A percentile compares a stretch with the other conserved stretches of the same genome.
Conservation (phyloP, 2,797 vertebrate species). For the Malacoraja senta region DNA sequence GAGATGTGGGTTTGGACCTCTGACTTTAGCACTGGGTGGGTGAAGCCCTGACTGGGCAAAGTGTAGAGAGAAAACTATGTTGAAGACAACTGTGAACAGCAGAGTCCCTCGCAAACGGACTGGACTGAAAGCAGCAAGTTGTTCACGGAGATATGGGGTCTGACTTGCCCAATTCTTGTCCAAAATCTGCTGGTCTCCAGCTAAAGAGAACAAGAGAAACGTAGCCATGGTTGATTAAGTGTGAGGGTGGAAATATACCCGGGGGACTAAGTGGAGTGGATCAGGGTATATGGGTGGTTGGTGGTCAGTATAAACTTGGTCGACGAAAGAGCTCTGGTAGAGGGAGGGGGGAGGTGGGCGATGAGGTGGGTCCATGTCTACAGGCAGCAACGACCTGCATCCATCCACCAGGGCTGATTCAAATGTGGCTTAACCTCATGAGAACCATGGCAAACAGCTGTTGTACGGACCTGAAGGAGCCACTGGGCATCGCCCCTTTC, state of each 20-base stretch:
- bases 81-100: neutral
- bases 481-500: too few relatives aligned
- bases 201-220: neutral
- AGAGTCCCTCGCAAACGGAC: neutral
- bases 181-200: neutral
- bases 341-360: neutral
- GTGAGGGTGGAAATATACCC: too few relatives aligned
- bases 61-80: neutral
- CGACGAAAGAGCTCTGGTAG: neutral
- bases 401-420: too few relatives aligned
- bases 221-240: neutral
- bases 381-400: too few relatives aligned
- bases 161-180: neutral
- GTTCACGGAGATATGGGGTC: neutral
- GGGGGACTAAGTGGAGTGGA: too few relatives aligned
- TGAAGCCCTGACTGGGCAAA: neutral
- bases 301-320: too few relatives aligned
- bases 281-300: too few relatives aligned
- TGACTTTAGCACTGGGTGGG: neutral
- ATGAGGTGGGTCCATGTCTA: neutral
- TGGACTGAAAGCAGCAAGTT: neutral
- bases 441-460: too few relatives aligned
- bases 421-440: too few relatives aligned
- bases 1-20: neutral
- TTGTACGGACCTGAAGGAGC: too few relatives aligned